Evolutionary conservation across 92 coral and sea anemone genomes (phyloP).

Genomic region (Zoanthus sociatus): DNA sequence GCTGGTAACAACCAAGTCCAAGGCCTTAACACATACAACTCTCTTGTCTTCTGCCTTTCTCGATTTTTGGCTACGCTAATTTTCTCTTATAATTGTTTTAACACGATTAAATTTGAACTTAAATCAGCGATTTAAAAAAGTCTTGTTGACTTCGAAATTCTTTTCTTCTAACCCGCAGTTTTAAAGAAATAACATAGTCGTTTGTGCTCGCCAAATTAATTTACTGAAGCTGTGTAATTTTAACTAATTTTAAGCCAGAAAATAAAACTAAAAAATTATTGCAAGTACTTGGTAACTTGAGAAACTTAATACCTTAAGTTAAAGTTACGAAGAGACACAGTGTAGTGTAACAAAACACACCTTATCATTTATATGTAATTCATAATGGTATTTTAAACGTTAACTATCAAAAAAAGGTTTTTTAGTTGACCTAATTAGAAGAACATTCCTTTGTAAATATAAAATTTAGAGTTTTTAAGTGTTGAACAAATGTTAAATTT

Average conservation of each 20-base stretch:
- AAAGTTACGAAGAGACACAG: background rate
- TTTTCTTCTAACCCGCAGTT: background rate
- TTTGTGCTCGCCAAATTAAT: background rate
- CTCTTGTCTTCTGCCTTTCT: constrained; percentile 43
- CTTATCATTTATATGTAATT: background rate
- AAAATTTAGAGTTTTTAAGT: no score
- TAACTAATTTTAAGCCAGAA: background rate
- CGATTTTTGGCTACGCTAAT: constrained; percentile 25
- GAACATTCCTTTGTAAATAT: no score
- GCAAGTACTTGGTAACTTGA: background rate
- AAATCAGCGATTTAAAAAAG: constrained; percentile 8
- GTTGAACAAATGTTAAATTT: no score
- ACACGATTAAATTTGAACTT: constrained; percentile 3
- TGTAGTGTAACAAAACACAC: background rate
- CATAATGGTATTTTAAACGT: no score
- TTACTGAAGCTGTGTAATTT: background rate
- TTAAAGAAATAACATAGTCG: background rate
- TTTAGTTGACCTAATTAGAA: no score
- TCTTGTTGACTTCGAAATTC: constrained; percentile 20
- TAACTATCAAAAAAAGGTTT: no score
- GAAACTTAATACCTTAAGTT: no score
- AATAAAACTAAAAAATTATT: background rate
- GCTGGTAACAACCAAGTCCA: constrained; percentile 13
- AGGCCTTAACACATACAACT: constrained; percentile 6
- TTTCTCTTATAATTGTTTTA: background rate